Base-by-base conservation (phyloP, 1,140 invertebrate genomes). In the Chironomus tepperi region DNA sequence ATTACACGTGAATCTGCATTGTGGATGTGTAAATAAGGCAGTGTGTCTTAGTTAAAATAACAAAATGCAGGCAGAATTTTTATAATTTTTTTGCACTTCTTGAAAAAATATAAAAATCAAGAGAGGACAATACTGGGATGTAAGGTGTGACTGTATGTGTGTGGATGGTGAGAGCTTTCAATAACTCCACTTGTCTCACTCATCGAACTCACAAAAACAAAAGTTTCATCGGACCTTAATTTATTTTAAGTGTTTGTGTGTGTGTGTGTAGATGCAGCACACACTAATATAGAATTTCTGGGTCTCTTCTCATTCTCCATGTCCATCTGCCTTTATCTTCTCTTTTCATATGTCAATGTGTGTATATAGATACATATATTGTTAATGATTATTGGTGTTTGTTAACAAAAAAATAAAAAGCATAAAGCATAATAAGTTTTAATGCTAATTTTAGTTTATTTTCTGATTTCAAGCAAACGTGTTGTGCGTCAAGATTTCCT, bases 341-440 rank as follows among this genome's bases (percentile, higher is more conserved):
- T 34, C 24, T 34, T n/a, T 34, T 5, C n/a, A n/a, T 57, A n/a
- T 57, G 47, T 57, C 47, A 57, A 57, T 57, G 47, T 57, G 47
- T 57, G 47, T 57, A 34, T 34, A 34, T 34, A 34, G 24, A 34
- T 34, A 34, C 47, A n/a, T n/a, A 57, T n/a, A 70, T 70, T 18
- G n/a, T 70, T 70, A 70, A 70, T 70, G 65, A 70, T 70, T 19
- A 70, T 70, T 57, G 18, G 65, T 70, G 18, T 70, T 70, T 70
- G 65, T 70, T 70, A 70, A 70, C 65, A 70, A 19, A 34, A 34
- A 34, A 34, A 34, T 34, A 34, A 34, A 70, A 70, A 70, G 65
- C 65, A 70, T 70, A 70, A 70, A 70, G 65, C 65, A 70, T 70
- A 70, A 70, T 70, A 70, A 70, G 16, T 70, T 70, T 70, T 70